Conservation (phyloP, 2,797 vertebrate genomes). For the Sylvilagus floridanus region DNA sequence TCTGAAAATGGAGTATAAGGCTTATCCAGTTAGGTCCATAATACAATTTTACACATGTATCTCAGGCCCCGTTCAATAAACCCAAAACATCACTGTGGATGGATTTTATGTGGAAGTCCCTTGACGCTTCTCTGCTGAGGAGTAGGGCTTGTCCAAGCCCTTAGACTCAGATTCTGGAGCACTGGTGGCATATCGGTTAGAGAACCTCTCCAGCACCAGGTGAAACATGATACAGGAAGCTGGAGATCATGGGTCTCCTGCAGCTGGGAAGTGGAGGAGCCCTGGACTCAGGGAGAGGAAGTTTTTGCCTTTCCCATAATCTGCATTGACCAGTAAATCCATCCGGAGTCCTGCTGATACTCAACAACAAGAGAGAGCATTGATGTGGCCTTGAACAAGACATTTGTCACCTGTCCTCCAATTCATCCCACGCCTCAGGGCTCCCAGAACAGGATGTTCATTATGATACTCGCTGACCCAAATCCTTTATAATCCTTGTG, state of each 20-base stretch:
- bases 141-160: background rate
- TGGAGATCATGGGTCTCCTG: background rate
- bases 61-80: background rate
- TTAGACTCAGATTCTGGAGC: background rate
- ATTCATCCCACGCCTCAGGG: background rate
- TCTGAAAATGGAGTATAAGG: conserved; percentile 33
- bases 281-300: too few species aligned
- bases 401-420: background rate
- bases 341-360: background rate
- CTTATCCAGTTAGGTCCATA: background rate
- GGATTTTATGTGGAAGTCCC: background rate
- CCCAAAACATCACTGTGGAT: background rate
- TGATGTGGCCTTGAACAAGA: background rate
- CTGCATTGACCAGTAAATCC: background rate
- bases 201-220: background rate
- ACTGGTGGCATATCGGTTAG: background rate
- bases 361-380: background rate
- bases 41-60: background rate
- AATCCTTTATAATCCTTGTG: background rate
- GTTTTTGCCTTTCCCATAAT: background rate
- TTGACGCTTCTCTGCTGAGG: background rate
- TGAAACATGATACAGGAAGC: background rate
- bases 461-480: background rate
- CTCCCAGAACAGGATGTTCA: background rate
- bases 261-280: background rate